Percentiles rank a stretch among this genome's conserved stretches.
Evolutionary conservation across 64 coral and sea anemone species (phyloP).

Genomic region (Orbicella faveolata): DNA sequence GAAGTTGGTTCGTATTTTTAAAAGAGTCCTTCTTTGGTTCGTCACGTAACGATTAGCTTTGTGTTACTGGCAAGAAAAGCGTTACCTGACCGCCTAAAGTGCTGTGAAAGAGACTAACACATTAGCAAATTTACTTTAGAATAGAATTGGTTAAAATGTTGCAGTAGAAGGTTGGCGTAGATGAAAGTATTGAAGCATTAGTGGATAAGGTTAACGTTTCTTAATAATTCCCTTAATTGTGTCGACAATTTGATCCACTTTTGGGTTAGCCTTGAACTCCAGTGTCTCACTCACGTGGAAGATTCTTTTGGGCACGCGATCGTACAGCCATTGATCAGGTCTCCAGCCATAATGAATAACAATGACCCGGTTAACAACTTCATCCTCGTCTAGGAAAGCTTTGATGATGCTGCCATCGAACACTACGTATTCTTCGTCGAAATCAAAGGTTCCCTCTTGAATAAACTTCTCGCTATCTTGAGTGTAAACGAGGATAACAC

Average conservation of each 20-base stretch:
- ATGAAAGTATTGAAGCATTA: too few relatives aligned
- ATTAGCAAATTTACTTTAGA: too few relatives aligned
- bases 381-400: constrained; percentile 47
- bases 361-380: constrained; percentile 21
- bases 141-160: too few relatives aligned
- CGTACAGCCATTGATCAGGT: constrained; percentile 38
- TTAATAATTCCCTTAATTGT: constrained; percentile 31
- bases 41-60: too few relatives aligned
- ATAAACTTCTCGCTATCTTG: constrained; percentile 38
- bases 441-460: constrained; percentile 40
- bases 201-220: background rate
- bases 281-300: constrained; percentile 43
- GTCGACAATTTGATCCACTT: constrained; percentile 49
- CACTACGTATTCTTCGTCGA: constrained; percentile 19
- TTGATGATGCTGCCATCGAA: constrained; percentile 65
- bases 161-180: too few relatives aligned
- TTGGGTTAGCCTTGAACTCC: constrained; percentile 31
- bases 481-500: constrained; percentile 50
- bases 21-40: too few relatives aligned
- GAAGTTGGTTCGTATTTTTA: too few relatives aligned
- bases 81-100: too few relatives aligned
- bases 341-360: constrained; percentile 35
- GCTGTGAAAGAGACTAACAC: too few relatives aligned
- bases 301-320: constrained; percentile 17
- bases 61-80: too few relatives aligned